Percentiles rank a stretch among this genome's conserved stretches.
Conservation (phyloP, 2,888 invertebrate genomes). For the Spodoptera littoralis region DNA sequence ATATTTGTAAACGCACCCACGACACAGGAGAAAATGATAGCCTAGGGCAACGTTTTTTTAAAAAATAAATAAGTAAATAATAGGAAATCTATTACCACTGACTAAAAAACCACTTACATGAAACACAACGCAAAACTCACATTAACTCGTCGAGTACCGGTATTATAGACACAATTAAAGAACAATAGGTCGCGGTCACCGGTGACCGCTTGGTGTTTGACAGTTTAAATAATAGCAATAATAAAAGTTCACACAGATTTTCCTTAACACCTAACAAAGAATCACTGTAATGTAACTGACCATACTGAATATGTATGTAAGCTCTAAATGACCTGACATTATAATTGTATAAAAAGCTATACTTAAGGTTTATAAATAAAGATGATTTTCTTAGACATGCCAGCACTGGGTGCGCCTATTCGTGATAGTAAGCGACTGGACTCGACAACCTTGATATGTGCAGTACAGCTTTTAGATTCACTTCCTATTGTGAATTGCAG, state of each 20-base stretch:
- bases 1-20: no score
- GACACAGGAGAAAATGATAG: no score
- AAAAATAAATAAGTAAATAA: no score
- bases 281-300: not conserved
- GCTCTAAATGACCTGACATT: constrained; percentile 15
- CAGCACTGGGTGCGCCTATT: constrained; percentile 43
- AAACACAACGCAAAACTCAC: no score
- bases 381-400: constrained; percentile 60
- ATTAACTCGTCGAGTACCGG: no score
- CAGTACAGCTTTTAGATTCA: constrained; percentile 39
- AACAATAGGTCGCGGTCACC: no score
- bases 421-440: constrained; percentile 40
- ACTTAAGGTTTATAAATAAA: constrained; percentile 53
- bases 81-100: no score
- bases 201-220: no score
- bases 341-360: constrained; percentile 41
- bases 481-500: constrained; percentile 52
- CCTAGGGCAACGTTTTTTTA: no score
- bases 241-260: not conserved
- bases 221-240: no score
- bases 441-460: constrained; percentile 49
- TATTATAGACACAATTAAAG: no score
- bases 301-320: constrained; percentile 3
- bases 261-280: constrained; percentile 13
- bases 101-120: no score